Evolutionary conservation across 2,888 invertebrate genomes (phyloP), one percentile per base, ranked within the genome.

Genomic region (Caenorhabditis becei): DNA sequence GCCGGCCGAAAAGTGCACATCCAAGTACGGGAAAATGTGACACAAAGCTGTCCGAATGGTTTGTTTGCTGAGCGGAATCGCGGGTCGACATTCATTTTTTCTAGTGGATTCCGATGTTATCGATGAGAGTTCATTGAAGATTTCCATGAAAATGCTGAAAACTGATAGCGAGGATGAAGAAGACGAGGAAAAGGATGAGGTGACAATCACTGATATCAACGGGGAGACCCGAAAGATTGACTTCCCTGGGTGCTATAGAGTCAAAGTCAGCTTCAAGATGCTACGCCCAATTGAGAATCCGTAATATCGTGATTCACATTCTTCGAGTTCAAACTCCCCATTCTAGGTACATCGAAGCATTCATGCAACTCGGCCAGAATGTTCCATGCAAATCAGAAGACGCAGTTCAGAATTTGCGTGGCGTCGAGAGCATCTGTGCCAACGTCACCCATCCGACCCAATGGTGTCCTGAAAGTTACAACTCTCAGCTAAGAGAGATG

Each of bases 271-370:
- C 47, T 88, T 88, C 79, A 74, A 82, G 51, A 80, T 88, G 84
- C 83, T 82, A 5, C 69, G 77, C 24, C 80, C 84, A 1, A 67
- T 88, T 28, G 80, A 83, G 51, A 86, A 88, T 71, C 88, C 88
- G 70, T n/a, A n/a, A n/a, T n/a, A n/a, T n/a, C n/a, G n/a, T n/a
- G n/a, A n/a, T n/a, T n/a, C n/a, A n/a, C n/a, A n/a, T n/a, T n/a
- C n/a, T n/a, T n/a, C n/a, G n/a, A n/a, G n/a, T n/a, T n/a, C n/a
- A n/a, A n/a, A n/a, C n/a, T n/a, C n/a, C n/a, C n/a, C n/a, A n/a
- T n/a, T n/a, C n/a, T n/a, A n/a, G n/a, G n/a, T 85, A 88, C 80
- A 83, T 88, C 24, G 88, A 88, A 59, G 86, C 88, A 2, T 88
- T 87, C 66, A 77, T 88, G 63, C 87, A 86, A 66, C 77, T 88